These are phyloP conservation scores for Thalassoma bifasciatum DNA, from an alignment of 2,113 vertebrate genomes.

Conservation along the genomic window DNA sequence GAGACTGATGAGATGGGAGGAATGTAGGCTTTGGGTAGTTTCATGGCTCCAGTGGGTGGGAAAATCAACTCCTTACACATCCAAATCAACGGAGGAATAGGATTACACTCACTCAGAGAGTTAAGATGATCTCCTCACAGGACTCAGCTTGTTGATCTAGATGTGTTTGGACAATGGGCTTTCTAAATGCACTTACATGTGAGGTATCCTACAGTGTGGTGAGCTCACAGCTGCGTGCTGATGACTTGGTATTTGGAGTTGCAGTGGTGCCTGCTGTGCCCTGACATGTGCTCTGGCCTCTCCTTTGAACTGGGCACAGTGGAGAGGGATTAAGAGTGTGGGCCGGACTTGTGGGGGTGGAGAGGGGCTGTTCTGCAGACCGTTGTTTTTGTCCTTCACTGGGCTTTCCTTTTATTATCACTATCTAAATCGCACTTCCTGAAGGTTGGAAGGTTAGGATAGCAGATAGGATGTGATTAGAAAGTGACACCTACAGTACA, in stretches of 20 bases:
- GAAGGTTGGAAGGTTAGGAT: slow-evolving; percentile 58
- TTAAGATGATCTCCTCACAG: slow-evolving; percentile 51
- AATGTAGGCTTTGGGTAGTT: slow-evolving; percentile 50
- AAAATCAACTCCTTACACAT: slow-evolving; percentile 53
- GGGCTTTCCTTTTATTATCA: slow-evolving; percentile 48
- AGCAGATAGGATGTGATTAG: slow-evolving; percentile 56
- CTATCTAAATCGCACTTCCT: slow-evolving; percentile 65
- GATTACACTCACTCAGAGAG: slow-evolving; percentile 60
- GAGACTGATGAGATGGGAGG: slow-evolving; percentile 49
- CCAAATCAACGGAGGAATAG: slow-evolving; percentile 59
- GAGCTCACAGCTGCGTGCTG: slow-evolving; percentile 63
- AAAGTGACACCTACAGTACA: slow-evolving; percentile 49
- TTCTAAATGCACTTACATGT: slow-evolving; percentile 66
- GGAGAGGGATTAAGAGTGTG: slow-evolving; percentile 66
- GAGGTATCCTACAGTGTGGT: slow-evolving; percentile 45
- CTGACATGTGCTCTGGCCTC: slow-evolving; percentile 68
- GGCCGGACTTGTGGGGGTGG: slow-evolving; percentile 31
- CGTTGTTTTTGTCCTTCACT: slow-evolving; percentile 59
- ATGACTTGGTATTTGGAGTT: slow-evolving; percentile 69
- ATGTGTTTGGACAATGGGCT: slow-evolving; percentile 73
- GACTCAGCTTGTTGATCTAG: slow-evolving; percentile 65
- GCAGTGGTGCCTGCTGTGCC: slow-evolving; percentile 62
- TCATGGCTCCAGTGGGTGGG: slow-evolving; percentile 55
- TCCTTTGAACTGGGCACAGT: slow-evolving; percentile 70
- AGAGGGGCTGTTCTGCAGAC: slow-evolving; percentile 4